Evolutionary conservation across 1,140 invertebrate genomes (phyloP).

Genomic region (Heliconius hermathena): DNA sequence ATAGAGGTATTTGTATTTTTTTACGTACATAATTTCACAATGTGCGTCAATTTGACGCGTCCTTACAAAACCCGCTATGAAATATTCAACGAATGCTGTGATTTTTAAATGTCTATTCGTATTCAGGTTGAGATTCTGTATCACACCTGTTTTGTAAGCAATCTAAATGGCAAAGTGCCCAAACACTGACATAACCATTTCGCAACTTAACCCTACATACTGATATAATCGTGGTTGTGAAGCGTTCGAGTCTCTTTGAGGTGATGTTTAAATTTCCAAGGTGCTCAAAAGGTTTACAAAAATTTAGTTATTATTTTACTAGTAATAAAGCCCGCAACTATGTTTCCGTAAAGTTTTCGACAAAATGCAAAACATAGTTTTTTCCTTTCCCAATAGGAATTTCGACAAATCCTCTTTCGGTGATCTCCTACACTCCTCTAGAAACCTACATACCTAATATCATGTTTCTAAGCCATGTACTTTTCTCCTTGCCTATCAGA

Average conservation of each 20-base stretch:
- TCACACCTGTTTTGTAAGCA: slow-evolving; percentile 55
- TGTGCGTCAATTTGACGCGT: slow-evolving; percentile 47
- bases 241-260: not conserved
- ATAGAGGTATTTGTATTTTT: too few relatives aligned
- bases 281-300: not conserved
- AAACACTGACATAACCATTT: slow-evolving; percentile 40
- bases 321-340: too few relatives aligned
- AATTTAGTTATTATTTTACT: too few relatives aligned
- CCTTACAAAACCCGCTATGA: slow-evolving; percentile 58
- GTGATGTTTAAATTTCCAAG: not conserved
- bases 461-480: too few relatives aligned
- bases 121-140: slow-evolving; percentile 62
- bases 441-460: too few relatives aligned
- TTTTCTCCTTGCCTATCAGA: too few relatives aligned
- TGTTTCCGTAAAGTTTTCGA: too few relatives aligned
- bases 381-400: too few relatives aligned
- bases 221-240: slow-evolving; percentile 36
- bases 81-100: slow-evolving; percentile 59
- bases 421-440: too few relatives aligned
- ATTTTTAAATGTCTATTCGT: slow-evolving; percentile 48
- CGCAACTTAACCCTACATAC: slow-evolving; percentile 42
- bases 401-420: too few relatives aligned
- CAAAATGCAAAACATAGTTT: too few relatives aligned
- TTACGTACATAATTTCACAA: slow-evolving; percentile 31
- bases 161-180: slow-evolving; percentile 57